Evolutionary conservation across 30 jellyfish, hydroid and myxozoan species (phyloP).

Genomic region (Rhopilema esculentum): DNA sequence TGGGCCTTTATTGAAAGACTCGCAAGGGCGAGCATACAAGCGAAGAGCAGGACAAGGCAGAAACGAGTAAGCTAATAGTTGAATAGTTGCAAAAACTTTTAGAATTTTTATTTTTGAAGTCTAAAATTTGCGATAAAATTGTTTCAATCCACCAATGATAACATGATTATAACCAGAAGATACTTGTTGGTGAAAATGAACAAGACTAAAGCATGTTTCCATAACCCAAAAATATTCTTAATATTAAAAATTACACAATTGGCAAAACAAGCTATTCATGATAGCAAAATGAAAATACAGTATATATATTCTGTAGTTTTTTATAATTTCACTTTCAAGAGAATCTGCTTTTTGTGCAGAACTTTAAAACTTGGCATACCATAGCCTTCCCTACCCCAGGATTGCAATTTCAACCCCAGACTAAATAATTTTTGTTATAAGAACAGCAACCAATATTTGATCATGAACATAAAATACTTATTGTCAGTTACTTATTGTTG

Average conservation of each 20-base stretch:
- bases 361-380: not conserved
- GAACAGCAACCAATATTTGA: not conserved
- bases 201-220: not conserved
- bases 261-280: not conserved
- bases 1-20: conserved; percentile 37
- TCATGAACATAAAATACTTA: not conserved
- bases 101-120: not conserved
- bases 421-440: not conserved
- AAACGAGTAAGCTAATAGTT: conserved; percentile 26
- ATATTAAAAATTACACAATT: not conserved
- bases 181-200: not conserved
- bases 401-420: conserved; percentile 2
- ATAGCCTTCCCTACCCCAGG: not conserved
- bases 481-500: conserved; percentile 6
- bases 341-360: not conserved
- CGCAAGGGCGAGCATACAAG: conserved; percentile 24
- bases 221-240: not conserved
- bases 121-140: conserved; percentile 11
- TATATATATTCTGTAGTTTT: not conserved
- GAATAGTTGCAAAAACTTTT: conserved; percentile 1
- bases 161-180: not conserved
- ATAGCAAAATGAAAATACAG: not conserved
- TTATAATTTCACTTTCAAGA: conserved; percentile 2
- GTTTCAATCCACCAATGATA: not conserved
- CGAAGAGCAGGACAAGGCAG: conserved; percentile 9